Conservation (phyloP, 30 jellyfish, hydroid and myxozoan species). For the Turritopsis rubra region DNA sequence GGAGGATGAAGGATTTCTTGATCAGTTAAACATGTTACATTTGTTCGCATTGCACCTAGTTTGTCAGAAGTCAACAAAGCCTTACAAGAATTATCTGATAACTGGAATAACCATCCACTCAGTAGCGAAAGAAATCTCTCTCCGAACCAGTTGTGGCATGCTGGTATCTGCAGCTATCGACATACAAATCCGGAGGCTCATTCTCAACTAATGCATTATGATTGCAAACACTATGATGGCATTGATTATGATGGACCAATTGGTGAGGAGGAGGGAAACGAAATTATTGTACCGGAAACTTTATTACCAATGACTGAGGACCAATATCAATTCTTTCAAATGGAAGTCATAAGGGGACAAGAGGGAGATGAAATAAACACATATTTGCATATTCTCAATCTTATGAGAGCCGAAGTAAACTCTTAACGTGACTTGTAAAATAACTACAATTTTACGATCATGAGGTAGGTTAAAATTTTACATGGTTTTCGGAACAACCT, state of each 20-base stretch:
- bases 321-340: neutral
- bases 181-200: too few relatives aligned
- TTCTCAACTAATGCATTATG: neutral
- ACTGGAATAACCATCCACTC: too few relatives aligned
- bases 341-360: neutral
- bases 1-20: too few relatives aligned
- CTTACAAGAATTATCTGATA: too few relatives aligned
- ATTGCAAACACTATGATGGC: neutral
- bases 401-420: neutral
- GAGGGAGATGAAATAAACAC: neutral
- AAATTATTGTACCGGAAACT: neutral
- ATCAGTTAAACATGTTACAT: too few relatives aligned
- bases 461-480: neutral
- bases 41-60: too few relatives aligned
- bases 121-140: too few relatives aligned
- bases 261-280: neutral
- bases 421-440: neutral
- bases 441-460: neutral
- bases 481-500: neutral
- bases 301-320: neutral
- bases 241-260: neutral
- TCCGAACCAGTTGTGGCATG: too few relatives aligned
- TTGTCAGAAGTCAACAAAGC: too few relatives aligned
- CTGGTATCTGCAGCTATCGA: too few relatives aligned
- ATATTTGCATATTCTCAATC: neutral